A percentile compares a stretch with the other conserved stretches of the same genome.
Evolutionary conservation across 2,113 vertebrate species (phyloP).

Genomic region (Colossoma macropomum): DNA sequence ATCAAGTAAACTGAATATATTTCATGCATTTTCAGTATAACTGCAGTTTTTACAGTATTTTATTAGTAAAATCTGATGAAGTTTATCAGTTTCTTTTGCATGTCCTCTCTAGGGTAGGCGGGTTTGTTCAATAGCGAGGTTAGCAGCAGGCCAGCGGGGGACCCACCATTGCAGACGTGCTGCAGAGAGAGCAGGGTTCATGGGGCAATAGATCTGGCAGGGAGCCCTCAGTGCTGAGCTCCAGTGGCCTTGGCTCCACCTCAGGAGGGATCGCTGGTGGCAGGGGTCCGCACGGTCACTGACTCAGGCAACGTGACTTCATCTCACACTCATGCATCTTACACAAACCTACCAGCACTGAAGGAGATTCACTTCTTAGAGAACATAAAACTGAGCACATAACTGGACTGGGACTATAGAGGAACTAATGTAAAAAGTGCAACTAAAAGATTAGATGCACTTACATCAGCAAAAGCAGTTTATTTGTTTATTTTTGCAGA

Average conservation of each 20-base stretch:
- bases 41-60: too few species aligned
- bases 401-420: neutral
- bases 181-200: conserved; percentile 21
- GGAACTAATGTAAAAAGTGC: too few species aligned
- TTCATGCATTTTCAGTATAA: too few species aligned
- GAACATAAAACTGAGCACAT: neutral
- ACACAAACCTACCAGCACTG: neutral
- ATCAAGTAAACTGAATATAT: too few species aligned
- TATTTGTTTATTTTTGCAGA: too few species aligned
- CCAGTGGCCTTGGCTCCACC: conserved; percentile 24
- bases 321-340: neutral
- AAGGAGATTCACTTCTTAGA: neutral
- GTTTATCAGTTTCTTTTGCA: neutral
- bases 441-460: too few species aligned
- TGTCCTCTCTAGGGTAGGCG: neutral
- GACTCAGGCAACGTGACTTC: neutral
- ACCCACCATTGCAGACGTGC: neutral
- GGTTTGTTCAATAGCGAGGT: neutral
- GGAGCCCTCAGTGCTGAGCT: neutral
- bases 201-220: conserved; percentile 14
- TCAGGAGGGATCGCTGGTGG: neutral
- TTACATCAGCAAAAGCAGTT: too few species aligned
- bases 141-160: neutral
- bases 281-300: conserved; percentile 26
- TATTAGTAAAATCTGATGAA: too few species aligned